Evolutionary conservation across 2,113 vertebrate species (phyloP), one percentile per base, ranked within the genome.

Genomic region (Hydropotes inermis): DNA sequence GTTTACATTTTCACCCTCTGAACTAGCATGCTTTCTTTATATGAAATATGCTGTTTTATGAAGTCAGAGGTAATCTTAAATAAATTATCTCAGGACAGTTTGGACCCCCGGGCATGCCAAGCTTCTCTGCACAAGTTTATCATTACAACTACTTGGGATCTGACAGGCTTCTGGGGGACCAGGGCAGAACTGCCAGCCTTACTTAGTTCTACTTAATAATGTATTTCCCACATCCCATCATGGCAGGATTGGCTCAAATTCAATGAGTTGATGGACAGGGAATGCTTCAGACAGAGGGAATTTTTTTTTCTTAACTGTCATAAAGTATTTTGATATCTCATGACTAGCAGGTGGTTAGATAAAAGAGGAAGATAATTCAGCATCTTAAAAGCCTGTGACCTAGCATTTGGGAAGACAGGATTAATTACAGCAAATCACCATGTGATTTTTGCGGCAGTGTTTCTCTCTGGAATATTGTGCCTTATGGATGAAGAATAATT

Each of bases 321-420:
- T 27, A 61, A 43, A 93, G 86, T 91, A 91, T 93, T 97, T 96
- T 97, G 89, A 64, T 95, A 90, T 94, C 76, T 98, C 21, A 79
- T 95, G 92, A 96, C 36, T 93, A 96, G 95, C 84, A 98, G 58
- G 96, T 96, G 83, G 81, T 83, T 96, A 83, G 50, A 95, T 93
- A 54, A 95, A 93, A 89, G 52, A 93, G 39, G 50, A 97, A 60
- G 94, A 94, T 95, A 96, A 97, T 89, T 89, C 28, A 25, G 28
- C 5, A 16, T 93, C 89, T 94, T 89, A 96, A 94, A 97, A 97
- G 47, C 57, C 79, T 52, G 36, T 91, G 90, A 76, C 67, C 76
- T 83, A 94, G 92, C 36, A 52, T 96, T 93, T 58, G 76, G 57
- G 50, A 94, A 21, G 45, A 52, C 45, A 79, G 36, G 14, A 89